Conservation (phyloP, 2,113 vertebrate species). For the Scortum barcoo region DNA sequence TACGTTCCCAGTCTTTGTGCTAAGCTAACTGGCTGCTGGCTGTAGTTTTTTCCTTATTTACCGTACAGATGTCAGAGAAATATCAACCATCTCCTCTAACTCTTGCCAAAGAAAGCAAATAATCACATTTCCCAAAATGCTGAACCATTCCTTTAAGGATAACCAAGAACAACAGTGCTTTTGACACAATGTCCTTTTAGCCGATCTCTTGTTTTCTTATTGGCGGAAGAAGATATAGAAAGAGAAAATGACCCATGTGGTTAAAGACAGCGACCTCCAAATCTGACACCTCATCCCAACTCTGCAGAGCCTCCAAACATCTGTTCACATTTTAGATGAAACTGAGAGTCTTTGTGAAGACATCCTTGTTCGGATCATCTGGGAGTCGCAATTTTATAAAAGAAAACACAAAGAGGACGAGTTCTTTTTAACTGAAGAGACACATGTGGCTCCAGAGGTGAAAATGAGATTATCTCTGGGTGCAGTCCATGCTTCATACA, state of each 20-base stretch:
- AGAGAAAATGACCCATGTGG: slow-evolving; percentile 9
- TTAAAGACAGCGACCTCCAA: slow-evolving; percentile 32
- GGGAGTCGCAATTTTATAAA: slow-evolving; percentile 5
- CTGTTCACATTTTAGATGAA: slow-evolving; percentile 35
- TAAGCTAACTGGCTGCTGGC: not conserved
- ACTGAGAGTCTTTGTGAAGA: slow-evolving; percentile 6
- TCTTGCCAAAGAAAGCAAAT: not conserved
- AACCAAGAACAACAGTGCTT: not conserved
- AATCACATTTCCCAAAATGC: not conserved
- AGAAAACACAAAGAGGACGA: not conserved
- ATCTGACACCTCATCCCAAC: slow-evolving; percentile 34
- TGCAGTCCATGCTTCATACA: not conserved
- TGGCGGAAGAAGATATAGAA: not conserved
- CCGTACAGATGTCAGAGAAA: not conserved
- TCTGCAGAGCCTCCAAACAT: slow-evolving; percentile 48
- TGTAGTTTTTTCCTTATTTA: not conserved
- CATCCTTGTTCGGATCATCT: slow-evolving; percentile 9
- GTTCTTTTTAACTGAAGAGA: not conserved
- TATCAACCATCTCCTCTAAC: not conserved
- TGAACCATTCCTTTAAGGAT: not conserved
- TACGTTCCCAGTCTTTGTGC: not conserved
- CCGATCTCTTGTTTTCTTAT: not conserved
- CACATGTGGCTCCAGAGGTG: not conserved
- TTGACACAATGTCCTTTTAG: not conserved
- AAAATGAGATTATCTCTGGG: not conserved